phyloP scores from a whole-genome alignment of 2,113 vertebrate genomes.

The Pomatorhinus ruficollis region DNA sequence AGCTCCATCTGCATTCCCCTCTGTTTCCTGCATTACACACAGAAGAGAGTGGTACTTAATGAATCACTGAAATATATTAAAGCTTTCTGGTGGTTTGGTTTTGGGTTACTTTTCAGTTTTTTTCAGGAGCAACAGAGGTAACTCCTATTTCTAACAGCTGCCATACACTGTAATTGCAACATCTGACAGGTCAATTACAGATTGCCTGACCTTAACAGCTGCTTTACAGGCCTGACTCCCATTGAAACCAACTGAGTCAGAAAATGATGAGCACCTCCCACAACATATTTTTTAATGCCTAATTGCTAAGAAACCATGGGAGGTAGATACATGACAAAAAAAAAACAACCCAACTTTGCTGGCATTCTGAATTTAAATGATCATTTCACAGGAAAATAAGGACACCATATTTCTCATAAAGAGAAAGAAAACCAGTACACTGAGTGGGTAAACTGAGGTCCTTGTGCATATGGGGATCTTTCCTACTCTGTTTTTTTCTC shows the following conservation, averaged over 20 bases:
- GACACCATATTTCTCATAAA: neutral
- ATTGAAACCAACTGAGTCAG: slow-evolving; percentile 46
- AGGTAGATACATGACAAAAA: neutral
- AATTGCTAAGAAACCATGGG: slow-evolving; percentile 32
- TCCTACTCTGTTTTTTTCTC: neutral
- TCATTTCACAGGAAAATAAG: neutral
- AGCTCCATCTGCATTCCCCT: neutral
- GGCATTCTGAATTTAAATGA: neutral
- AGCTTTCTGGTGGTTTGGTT: neutral
- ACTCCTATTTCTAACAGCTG: neutral
- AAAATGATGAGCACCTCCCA: slow-evolving; percentile 12
- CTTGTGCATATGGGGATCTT: neutral
- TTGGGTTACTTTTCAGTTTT: rapidly evolving
- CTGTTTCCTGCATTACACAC: neutral
- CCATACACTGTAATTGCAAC: neutral
- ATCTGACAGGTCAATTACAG: slow-evolving; percentile 14
- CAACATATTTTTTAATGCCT: neutral
- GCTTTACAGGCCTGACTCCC: neutral
- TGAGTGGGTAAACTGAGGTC: neutral
- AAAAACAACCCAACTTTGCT: neutral
- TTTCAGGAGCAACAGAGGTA: neutral
- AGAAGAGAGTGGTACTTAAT: neutral
- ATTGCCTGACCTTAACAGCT: slow-evolving; percentile 15
- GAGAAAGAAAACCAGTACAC: neutral
- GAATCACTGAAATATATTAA: neutral